These are phyloP conservation scores for Thaleichthys pacificus DNA, from an alignment of 2,797 vertebrate species.

Conservation along the genomic window DNA sequence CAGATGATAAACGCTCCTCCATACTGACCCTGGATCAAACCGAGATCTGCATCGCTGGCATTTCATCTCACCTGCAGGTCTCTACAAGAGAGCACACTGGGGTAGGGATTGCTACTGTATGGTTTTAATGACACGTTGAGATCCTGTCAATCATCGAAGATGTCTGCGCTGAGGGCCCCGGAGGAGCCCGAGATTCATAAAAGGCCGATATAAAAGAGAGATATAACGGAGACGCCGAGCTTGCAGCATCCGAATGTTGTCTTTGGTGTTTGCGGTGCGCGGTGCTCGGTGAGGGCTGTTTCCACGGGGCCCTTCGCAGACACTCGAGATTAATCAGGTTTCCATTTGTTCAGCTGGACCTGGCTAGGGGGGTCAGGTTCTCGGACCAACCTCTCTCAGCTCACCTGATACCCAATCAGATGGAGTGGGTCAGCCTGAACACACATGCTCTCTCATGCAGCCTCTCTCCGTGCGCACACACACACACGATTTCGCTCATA, in stretches of 20 bases:
- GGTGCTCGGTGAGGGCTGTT: neutral
- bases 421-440: neutral
- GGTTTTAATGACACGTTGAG: too few species aligned
- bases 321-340: slow-evolving; percentile 39
- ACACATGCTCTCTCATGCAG: neutral
- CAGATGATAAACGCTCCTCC: too few species aligned
- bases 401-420: slow-evolving; percentile 53
- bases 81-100: neutral
- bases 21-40: too few species aligned
- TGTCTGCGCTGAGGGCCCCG: neutral
- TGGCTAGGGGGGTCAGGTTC: slow-evolving; percentile 27
- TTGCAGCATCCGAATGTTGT: neutral
- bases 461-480: neutral
- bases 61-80: too few species aligned
- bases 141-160: too few species aligned
- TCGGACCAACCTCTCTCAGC: slow-evolving; percentile 40
- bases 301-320: slow-evolving; percentile 28
- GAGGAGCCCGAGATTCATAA: neutral
- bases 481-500: neutral
- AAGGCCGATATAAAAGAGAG: too few species aligned
- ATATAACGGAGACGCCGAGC: too few species aligned
- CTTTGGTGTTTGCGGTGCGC: neutral
- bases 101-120: neutral
- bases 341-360: slow-evolving; percentile 40
- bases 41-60: too few species aligned